These are phyloP conservation scores for Amazona vittata DNA, from an alignment of 2,113 vertebrate species.

Conservation along the genomic window DNA sequence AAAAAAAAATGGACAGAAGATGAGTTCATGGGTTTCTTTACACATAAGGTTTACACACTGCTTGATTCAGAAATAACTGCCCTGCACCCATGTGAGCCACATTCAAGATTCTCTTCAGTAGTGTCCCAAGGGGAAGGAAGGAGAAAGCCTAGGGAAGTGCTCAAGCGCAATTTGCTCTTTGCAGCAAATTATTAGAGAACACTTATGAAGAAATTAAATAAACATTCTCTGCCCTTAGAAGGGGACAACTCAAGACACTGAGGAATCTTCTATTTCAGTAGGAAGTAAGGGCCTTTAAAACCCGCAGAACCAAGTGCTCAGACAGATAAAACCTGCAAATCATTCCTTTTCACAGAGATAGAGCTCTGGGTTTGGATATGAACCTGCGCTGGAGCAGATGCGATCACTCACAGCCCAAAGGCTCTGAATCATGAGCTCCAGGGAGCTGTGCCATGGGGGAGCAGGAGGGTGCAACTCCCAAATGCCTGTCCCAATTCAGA, in stretches of 20 bases:
- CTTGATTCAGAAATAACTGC: not conserved
- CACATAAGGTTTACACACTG: not conserved
- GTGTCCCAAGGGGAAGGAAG: not conserved
- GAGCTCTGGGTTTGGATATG: no score
- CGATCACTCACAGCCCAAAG: rapidly evolving
- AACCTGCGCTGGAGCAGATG: not conserved
- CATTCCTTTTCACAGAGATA: not conserved
- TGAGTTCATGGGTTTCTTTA: not conserved
- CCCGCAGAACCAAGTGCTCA: not conserved
- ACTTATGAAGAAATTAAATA: not conserved
- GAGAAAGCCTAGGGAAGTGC: not conserved
- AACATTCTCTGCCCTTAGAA: not conserved
- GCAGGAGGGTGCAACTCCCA: not conserved
- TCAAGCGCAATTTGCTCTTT: not conserved
- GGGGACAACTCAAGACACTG: not conserved
- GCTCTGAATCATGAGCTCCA: not conserved
- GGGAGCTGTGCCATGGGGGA: rapidly evolving
- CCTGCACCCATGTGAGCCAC: not conserved
- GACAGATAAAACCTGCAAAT: not conserved
- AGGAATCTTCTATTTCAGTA: not conserved
- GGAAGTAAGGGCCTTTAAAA: not conserved
- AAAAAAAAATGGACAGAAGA: not conserved
- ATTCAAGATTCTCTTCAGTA: not conserved
- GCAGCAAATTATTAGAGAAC: not conserved
- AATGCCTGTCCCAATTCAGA: rapidly evolving